Percentiles rank a stretch among this genome's conserved stretches.
Conservation (phyloP, 2,888 invertebrate species). For the Ganaspis brasiliensis region DNA sequence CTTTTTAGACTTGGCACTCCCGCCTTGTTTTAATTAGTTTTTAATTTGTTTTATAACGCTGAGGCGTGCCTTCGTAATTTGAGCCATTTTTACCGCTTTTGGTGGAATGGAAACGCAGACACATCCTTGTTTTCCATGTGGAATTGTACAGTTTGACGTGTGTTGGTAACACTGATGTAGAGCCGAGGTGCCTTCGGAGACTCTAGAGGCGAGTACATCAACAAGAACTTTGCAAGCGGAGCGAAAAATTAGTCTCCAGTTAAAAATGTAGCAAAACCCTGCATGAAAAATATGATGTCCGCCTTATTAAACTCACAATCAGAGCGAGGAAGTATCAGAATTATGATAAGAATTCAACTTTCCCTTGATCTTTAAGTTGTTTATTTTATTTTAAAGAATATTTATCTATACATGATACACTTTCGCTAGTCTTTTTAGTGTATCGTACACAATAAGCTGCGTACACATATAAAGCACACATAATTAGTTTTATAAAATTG, state of each 20-base stretch:
- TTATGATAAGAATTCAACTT: constrained; percentile 20
- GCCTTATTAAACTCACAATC: not conserved
- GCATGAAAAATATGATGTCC: constrained; percentile 9
- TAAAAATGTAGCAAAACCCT: constrained; percentile 62
- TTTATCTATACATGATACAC: too few species aligned
- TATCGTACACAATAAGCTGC: too few species aligned
- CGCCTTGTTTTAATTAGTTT: constrained; percentile 76
- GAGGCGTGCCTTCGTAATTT: constrained; percentile 72
- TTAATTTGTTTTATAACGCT: constrained; percentile 76
- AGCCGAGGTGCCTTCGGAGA: constrained; percentile 60
- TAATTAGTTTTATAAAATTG: too few species aligned
- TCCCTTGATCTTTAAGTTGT: not conserved
- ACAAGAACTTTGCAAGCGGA: constrained; percentile 69
- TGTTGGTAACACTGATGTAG: constrained; percentile 61
- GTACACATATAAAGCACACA: too few species aligned
- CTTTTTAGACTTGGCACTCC: constrained; percentile 42
- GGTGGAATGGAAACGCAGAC: not conserved
- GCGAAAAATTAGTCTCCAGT: constrained; percentile 74
- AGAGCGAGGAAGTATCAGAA: not conserved
- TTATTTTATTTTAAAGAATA: not conserved
- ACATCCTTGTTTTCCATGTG: constrained; percentile 5
- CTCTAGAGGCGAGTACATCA: constrained; percentile 74
- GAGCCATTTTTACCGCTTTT: constrained; percentile 67
- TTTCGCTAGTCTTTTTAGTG: too few species aligned
- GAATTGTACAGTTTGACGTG: constrained; percentile 50